These are phyloP conservation scores for Lanius ludovicianus DNA, from an alignment of 2,113 vertebrate genomes.

Conservation along the genomic window DNA sequence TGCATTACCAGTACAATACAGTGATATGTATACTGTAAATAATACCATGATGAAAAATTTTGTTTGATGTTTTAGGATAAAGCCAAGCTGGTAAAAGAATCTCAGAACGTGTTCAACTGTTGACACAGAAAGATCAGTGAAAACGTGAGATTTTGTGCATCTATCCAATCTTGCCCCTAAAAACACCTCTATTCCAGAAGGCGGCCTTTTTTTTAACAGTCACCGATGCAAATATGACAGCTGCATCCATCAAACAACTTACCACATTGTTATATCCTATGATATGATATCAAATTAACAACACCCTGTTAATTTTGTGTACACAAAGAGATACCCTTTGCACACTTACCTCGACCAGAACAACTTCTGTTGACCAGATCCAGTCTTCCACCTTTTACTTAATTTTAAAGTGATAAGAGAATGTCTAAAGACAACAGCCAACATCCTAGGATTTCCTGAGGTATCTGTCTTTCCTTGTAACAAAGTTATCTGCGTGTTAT, in stretches of 20 bases:
- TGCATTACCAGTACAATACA: neutral
- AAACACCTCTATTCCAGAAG: neutral
- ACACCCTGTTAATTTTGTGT: fast-evolving
- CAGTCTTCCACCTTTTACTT: neutral
- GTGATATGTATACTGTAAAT: neutral
- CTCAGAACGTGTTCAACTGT: neutral
- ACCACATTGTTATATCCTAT: neutral
- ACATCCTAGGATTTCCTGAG: neutral
- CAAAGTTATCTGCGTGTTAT: neutral
- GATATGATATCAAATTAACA: neutral
- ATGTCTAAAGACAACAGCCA: neutral
- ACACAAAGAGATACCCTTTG: neutral
- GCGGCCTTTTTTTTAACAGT: neutral
- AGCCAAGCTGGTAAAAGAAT: neutral
- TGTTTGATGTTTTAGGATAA: neutral
- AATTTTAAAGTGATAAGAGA: neutral
- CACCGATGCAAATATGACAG: neutral
- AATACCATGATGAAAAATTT: neutral
- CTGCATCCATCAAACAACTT: neutral
- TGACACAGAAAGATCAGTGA: neutral
- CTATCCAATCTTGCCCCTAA: neutral
- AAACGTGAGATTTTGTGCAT: neutral
- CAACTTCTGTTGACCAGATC: neutral
- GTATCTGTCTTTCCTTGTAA: neutral
- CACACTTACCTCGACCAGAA: neutral